These are phyloP conservation scores for Momotus momota DNA, from an alignment of 2,797 vertebrate species.

Conservation along the genomic window DNA sequence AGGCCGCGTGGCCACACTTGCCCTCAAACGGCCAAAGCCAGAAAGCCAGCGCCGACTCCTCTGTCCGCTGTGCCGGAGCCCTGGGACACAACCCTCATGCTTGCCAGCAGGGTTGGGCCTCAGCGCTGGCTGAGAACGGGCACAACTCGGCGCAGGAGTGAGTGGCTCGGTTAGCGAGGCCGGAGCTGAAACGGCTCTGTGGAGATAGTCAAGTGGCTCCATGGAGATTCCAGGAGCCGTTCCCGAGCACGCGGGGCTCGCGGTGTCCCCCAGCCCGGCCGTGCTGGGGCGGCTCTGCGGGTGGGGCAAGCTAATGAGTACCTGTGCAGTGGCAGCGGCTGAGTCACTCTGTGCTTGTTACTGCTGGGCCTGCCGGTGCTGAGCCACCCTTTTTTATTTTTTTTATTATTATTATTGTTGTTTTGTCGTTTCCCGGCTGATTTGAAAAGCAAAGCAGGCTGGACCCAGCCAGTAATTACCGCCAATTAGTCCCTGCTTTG, in stretches of 20 bases:
- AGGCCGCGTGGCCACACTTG: neutral
- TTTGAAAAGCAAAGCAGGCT: constrained; percentile 63
- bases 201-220: rapidly evolving
- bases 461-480: neutral
- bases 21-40: neutral
- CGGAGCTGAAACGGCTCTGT: no score
- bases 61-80: rapidly evolving
- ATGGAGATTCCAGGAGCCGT: rapidly evolving
- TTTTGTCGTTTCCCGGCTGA: neutral
- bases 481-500: neutral
- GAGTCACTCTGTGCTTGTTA: constrained; percentile 22
- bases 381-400: neutral
- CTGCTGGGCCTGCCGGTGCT: neutral
- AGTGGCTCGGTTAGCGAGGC: rapidly evolving
- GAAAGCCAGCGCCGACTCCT: neutral
- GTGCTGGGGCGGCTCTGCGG: neutral
- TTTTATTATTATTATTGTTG: neutral
- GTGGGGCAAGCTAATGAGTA: constrained; percentile 23
- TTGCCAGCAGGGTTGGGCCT: neutral
- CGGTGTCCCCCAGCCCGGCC: neutral
- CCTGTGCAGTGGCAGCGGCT: neutral
- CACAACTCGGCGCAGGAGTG: neutral
- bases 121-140: neutral
- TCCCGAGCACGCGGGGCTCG: rapidly evolving
- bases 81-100: neutral